Evolutionary conservation across 2,113 vertebrate genomes (phyloP), one percentile per base, ranked within the genome.

Genomic region (Melanotaenia duboulayi): DNA sequence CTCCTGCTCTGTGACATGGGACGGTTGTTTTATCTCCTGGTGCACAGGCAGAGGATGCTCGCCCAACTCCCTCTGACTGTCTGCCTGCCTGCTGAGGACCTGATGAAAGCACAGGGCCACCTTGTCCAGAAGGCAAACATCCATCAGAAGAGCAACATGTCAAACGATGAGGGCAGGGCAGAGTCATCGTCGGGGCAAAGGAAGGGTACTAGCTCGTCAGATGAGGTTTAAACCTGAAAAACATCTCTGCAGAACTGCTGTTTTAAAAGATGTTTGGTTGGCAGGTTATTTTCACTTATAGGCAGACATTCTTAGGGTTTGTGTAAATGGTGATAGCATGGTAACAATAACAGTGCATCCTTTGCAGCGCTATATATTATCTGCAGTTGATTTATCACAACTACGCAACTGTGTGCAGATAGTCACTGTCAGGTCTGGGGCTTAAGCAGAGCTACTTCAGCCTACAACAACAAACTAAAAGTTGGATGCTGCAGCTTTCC

Each of bases 71-170:
- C 50, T 55, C 48, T 14, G 65, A 67, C 71, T 50, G 48, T 71
- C 86, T 22, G 71, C 40, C 71, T 40, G 72, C 78, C 79, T 55
- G 80, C 81, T 54, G 81, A 76, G 74, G 62, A 55, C 54, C 82
- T 88, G 93, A 94, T 92, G 86, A 92, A 94, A 92, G 92, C 72
- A 16, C 42, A 22, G 52, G 66, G 79, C 81, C 91, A 89, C 91
- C 87, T 88, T 52, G 78, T 76, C 74, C 82, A 76, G 87, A 87
- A 86, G 78, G 90, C 37, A 32, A 51, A 77, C 90, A 91, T 91
- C 83, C 87, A 92, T 90, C 88, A 90, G 78, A 17, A 37, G 48
- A 71, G 63, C 74, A 63, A 22, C 78, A 54, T 65, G 89, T 88
- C 85, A 82, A 64, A 64, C 32, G 35, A 60, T 7, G 67, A 82